Conservation (phyloP, 2,113 vertebrate genomes). For the Mionectes macconnelli region DNA sequence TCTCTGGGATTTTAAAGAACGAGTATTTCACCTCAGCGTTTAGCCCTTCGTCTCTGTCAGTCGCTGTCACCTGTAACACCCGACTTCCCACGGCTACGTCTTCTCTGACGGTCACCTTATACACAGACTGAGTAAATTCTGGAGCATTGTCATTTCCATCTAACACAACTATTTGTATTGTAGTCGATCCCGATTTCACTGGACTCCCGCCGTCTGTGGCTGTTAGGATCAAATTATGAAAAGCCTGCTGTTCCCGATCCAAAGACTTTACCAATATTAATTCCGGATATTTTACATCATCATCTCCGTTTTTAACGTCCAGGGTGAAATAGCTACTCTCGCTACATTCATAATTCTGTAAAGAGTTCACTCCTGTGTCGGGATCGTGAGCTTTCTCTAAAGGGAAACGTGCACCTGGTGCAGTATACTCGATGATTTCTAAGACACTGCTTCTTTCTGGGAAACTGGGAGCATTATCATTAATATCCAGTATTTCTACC, state of each 20-base stretch:
- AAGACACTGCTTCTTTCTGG: conserved; percentile 22
- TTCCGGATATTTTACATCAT: conserved; percentile 59
- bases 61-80: conserved; percentile 50
- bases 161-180: conserved; percentile 17
- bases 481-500: conserved; percentile 62
- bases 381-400: conserved; percentile 63
- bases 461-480: conserved; percentile 65
- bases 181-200: neutral
- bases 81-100: neutral
- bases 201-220: conserved; percentile 59
- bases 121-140: conserved; percentile 50
- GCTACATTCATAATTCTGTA: conserved; percentile 59
- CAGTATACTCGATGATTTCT: conserved; percentile 59
- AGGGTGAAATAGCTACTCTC: conserved; percentile 63
- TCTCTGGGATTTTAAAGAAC: conserved; percentile 35
- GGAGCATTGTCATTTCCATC: conserved; percentile 73
- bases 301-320: conserved; percentile 38
- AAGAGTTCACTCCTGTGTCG: conserved; percentile 59
- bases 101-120: conserved; percentile 55
- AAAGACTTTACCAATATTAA: conserved; percentile 55
- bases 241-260: conserved; percentile 60
- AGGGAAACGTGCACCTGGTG: conserved; percentile 17
- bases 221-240: conserved; percentile 51
- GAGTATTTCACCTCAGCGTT: conserved; percentile 61
- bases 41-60: conserved; percentile 61